A percentile compares a stretch with the other conserved stretches of the same genome.
phyloP scores from a whole-genome alignment of 2,888 invertebrate genomes.

The Chydorus sphaericus region DNA sequence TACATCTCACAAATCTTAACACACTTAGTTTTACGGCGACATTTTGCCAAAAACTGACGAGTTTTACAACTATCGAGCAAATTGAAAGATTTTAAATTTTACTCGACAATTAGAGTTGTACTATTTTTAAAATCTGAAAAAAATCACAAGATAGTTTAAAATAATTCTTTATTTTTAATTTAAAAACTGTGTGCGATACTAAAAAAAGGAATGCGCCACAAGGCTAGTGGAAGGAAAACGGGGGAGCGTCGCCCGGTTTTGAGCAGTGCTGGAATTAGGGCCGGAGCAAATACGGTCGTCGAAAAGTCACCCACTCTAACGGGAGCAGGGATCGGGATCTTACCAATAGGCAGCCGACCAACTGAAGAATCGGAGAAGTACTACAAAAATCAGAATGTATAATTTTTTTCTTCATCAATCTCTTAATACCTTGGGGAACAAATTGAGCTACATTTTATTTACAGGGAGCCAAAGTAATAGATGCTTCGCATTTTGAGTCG shows the following conservation, averaged over 20 bases:
- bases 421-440: background rate
- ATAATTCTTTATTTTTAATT: no score
- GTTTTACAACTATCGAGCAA: no score
- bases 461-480: constrained; percentile 51
- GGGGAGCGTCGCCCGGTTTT: constrained; percentile 12
- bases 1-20: no score
- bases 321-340: constrained; percentile 2
- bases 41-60: no score
- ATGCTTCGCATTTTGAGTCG: constrained; percentile 53
- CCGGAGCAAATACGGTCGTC: constrained; percentile 12
- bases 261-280: constrained; percentile 11
- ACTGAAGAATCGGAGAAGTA: constrained; percentile 82
- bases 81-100: no score
- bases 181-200: no score
- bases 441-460: background rate
- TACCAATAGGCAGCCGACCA: constrained; percentile 69
- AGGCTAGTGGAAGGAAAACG: constrained; percentile 8
- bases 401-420: background rate
- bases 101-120: no score
- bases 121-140: no score
- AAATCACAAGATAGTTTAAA: no score
- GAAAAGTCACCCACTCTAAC: constrained; percentile 1
- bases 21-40: no score
- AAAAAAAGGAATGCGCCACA: constrained; percentile 12
- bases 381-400: constrained; percentile 73